Conservation (phyloP, 2,888 invertebrate species). For the Polymixis flavicincta region DNA sequence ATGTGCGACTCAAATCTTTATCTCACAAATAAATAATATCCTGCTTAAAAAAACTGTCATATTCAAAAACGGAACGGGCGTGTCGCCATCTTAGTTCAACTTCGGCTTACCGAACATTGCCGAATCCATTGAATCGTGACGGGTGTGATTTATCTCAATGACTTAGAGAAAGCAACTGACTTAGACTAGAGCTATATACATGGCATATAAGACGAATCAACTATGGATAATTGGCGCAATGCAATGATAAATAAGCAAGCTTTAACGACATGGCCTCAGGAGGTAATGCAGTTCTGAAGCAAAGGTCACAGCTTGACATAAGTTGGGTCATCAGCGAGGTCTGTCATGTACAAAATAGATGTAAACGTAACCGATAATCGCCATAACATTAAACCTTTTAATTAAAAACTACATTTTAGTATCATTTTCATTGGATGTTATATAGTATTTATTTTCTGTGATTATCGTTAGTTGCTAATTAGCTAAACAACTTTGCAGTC, state of each 20-base stretch:
- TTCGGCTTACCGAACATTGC: constrained; percentile 12
- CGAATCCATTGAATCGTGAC: neutral
- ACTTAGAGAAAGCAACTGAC: neutral
- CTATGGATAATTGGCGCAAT: neutral
- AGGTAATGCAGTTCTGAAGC: neutral
- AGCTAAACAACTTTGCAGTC: constrained; percentile 11
- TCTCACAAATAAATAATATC: constrained; percentile 5
- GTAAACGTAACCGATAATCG: constrained; percentile 3
- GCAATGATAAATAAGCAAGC: neutral
- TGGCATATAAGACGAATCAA: neutral
- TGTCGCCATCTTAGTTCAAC: neutral
- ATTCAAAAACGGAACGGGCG: constrained; percentile 7
- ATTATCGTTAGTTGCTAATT: constrained; percentile 28
- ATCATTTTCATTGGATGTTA: constrained; percentile 30
- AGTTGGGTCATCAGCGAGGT: neutral
- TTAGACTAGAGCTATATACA: neutral
- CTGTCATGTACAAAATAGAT: neutral
- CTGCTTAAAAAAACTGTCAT: neutral
- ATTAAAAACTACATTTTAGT: constrained; percentile 29
- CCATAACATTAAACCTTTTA: neutral
- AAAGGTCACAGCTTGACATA: neutral
- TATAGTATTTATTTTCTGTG: constrained; percentile 19
- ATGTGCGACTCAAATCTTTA: constrained; percentile 11
- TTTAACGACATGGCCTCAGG: neutral
- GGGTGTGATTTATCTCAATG: neutral